phyloP scores from a whole-genome alignment of 2,888 invertebrate species.

The Aromia moschata region DNA sequence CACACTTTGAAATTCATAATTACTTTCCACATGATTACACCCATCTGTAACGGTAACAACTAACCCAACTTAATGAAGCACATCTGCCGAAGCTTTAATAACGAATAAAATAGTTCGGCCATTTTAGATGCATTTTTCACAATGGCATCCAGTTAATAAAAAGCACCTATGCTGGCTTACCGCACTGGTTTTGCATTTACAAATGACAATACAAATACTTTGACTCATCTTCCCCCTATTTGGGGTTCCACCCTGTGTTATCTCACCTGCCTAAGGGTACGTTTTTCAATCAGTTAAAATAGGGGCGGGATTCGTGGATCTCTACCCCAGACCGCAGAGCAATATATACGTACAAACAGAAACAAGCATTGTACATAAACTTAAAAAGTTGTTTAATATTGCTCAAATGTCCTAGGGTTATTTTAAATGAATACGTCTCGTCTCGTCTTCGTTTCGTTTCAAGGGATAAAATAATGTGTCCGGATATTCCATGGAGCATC shows the following conservation, averaged over 20 bases:
- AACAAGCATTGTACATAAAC: constrained; percentile 41
- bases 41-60: constrained; percentile 35
- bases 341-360: constrained; percentile 37
- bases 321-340: constrained; percentile 35
- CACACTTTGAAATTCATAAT: too few species aligned
- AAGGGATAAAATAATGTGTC: background rate
- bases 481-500: background rate
- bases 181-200: constrained; percentile 51
- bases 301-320: constrained; percentile 35
- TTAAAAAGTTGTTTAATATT: constrained; percentile 43
- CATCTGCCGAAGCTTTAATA: constrained; percentile 41
- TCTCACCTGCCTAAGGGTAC: constrained; percentile 54
- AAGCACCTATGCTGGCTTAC: constrained; percentile 48
- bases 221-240: constrained; percentile 48
- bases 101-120: constrained; percentile 43
- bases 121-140: constrained; percentile 44
- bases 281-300: constrained; percentile 53
- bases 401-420: constrained; percentile 22
- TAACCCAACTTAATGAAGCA: constrained; percentile 37
- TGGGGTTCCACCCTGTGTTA: constrained; percentile 45
- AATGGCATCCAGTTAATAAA: constrained; percentile 51
- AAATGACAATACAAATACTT: constrained; percentile 53
- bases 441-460: constrained; percentile 20
- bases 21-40: constrained; percentile 30
- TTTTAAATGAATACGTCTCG: constrained; percentile 13